Base-by-base conservation (phyloP, 64 coral and sea anemone species). In the Dendronephthya gigantea region DNA sequence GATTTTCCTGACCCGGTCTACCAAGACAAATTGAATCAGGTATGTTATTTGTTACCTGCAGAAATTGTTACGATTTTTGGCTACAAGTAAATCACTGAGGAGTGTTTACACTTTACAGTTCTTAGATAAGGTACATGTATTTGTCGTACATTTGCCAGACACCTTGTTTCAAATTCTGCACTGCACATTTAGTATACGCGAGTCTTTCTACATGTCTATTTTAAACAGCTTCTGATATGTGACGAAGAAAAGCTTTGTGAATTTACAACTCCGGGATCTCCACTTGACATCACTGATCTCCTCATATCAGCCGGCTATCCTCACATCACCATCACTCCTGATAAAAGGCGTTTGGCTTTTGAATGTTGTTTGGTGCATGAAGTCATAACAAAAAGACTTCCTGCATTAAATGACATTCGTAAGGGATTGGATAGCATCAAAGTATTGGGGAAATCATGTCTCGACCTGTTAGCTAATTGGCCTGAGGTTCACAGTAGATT, bases 281-380 rank as follows among this genome's bases (percentile, higher is more conserved):
- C 75, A 29, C 76, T 82, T 75, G 81, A 88, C 81, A 88, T 88
- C 75, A 55, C 40, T 55, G 87, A 88, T 75, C 86, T 88, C 47
- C 86, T 88, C n/a, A 81, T 43, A 50, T 88, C 86, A 33, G 86
- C 70, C 50, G 86, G 70, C 12, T 88, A 88, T 66, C 86, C 86
- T 50, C 86, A 88, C 33, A 33, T 88, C 45, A 36, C 27, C 23
- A 22, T 82, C 47, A 51, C 72, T 38, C 40, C 70, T 34, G 68
- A 81, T 23, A 49, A 70, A 81, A 33, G 47, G 74, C 86, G 48
- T 49, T 40, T 88, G 50, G 70, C 86, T 35, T 85, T 30, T 72
- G 59, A 87, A 40, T 87, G 85, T 38, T 70, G 62, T 72, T 87
- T 87, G 39, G 8, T 70, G 45, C 59, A 74, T 25, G 58, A 87